Percentiles rank a stretch among this genome's conserved stretches.
phyloP scores from a whole-genome alignment of 2,113 vertebrate genomes.

The Oenanthe melanoleuca region DNA sequence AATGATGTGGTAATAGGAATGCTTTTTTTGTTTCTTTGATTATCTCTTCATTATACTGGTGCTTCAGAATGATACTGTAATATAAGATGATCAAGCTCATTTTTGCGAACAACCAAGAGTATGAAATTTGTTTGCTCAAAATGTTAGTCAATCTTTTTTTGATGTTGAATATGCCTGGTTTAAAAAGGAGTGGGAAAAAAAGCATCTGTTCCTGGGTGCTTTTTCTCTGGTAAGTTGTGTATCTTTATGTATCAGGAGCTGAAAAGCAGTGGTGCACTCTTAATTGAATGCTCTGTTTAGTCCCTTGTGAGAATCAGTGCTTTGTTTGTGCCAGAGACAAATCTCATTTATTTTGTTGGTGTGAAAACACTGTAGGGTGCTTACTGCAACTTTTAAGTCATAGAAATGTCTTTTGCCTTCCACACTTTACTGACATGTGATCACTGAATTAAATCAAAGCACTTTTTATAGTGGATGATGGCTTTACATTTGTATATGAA shows the following conservation, averaged over 20 bases:
- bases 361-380: background rate
- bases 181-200: background rate
- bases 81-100: slow-evolving; percentile 16
- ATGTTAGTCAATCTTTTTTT: slow-evolving; percentile 30
- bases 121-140: slow-evolving; percentile 39
- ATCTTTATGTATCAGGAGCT: background rate
- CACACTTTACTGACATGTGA: background rate
- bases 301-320: background rate
- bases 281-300: slow-evolving; percentile 27
- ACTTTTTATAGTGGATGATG: background rate
- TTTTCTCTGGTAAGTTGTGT: background rate
- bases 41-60: slow-evolving; percentile 10
- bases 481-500: background rate
- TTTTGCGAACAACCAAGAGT: background rate
- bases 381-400: background rate
- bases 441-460: slow-evolving; percentile 8
- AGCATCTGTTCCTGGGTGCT: slow-evolving; percentile 28
- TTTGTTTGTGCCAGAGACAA: slow-evolving; percentile 31
- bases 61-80: slow-evolving; percentile 9
- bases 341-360: slow-evolving; percentile 21
- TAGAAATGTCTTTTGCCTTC: background rate
- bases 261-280: background rate
- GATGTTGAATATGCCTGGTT: slow-evolving; percentile 3
- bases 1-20: slow-evolving; percentile 10
- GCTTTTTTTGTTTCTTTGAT: slow-evolving; percentile 12